A percentile compares a stretch with the other conserved stretches of the same genome.
phyloP scores from a whole-genome alignment of 2,113 vertebrate genomes.

The Lethenteron reissneri region DNA sequence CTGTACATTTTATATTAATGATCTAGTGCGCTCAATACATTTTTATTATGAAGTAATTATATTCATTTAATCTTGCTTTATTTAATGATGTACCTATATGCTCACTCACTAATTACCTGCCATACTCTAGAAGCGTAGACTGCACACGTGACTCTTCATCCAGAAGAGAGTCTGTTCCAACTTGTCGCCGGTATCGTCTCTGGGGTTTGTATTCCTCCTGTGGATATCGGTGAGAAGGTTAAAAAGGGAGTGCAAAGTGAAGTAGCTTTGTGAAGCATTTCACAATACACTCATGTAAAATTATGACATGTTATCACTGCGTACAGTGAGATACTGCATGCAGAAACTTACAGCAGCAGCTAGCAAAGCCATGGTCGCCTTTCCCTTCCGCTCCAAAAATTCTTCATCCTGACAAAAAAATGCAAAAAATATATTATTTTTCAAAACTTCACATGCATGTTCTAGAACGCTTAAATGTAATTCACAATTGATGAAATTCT shows the following conservation, averaged over 20 bases:
- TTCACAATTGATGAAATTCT: constrained; percentile 9
- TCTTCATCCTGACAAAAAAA: constrained; percentile 47
- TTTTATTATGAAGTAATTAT: too few species aligned
- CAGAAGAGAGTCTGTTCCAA: constrained; percentile 39
- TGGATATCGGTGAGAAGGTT: constrained; percentile 10
- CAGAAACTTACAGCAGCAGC: constrained; percentile 46
- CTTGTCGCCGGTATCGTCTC: constrained; percentile 60
- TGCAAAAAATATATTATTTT: not conserved
- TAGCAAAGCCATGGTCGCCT: constrained; percentile 33
- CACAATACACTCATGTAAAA: not conserved
- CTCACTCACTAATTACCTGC: constrained; percentile 31
- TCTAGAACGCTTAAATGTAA: not conserved
- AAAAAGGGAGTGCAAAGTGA: constrained; percentile 6
- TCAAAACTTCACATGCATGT: not conserved
- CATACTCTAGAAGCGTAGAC: constrained; percentile 71
- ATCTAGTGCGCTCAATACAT: too few species aligned
- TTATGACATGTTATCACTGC: not conserved
- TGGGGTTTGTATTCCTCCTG: constrained; percentile 76
- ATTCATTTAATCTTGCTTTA: too few species aligned
- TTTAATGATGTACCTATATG: too few species aligned
- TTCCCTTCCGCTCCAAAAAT: constrained; percentile 47
- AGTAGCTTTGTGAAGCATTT: not conserved
- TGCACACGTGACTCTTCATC: constrained; percentile 86
- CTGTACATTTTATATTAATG: too few species aligned
- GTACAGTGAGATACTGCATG: not conserved